A percentile compares a stretch with the other conserved stretches of the same genome.
Evolutionary conservation across 1,140 invertebrate genomes (phyloP).

Genomic region (Drosophila persimilis): DNA sequence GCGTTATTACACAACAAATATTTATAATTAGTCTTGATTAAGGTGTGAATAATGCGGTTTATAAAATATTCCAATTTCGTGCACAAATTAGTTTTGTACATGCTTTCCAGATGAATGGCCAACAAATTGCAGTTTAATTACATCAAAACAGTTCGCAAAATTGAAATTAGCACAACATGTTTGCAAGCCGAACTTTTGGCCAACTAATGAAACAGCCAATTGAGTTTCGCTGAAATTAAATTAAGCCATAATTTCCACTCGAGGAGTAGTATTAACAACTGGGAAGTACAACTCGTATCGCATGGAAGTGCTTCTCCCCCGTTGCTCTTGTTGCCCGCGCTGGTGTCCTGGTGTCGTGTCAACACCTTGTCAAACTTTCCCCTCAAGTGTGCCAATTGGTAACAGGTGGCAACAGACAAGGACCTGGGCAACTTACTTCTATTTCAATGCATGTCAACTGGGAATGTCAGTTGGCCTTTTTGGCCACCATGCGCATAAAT

Average conservation of each 20-base stretch:
- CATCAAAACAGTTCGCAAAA: conserved; percentile 39
- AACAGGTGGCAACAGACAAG: conserved; percentile 47
- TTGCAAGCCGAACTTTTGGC: conserved; percentile 2
- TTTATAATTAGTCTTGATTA: conserved; percentile 44
- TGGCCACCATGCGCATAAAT: conserved; percentile 60
- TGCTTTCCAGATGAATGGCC: conserved; percentile 41
- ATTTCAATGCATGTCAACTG: conserved; percentile 67
- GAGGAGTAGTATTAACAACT: not conserved
- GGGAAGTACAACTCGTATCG: not conserved
- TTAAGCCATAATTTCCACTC: conserved; percentile 15
- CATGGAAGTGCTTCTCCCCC: conserved; percentile 6
- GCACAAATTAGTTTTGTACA: conserved; percentile 36
- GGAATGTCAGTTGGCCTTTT: conserved; percentile 52
- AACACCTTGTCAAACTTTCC: conserved; percentile 65
- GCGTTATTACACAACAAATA: conserved; percentile 28
- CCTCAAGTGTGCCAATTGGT: conserved; percentile 58
- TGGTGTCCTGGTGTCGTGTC: conserved; percentile 56
- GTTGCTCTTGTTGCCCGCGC: not conserved
- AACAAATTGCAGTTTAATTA: conserved; percentile 61
- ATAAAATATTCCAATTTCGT: conserved; percentile 37
- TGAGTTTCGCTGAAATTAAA: conserved; percentile 28
- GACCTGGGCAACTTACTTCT: conserved; percentile 49
- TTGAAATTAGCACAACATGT: conserved; percentile 34
- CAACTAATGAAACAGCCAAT: conserved; percentile 41
- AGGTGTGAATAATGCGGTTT: conserved; percentile 45